Base-by-base conservation (phyloP, 2,888 invertebrate genomes). In the Cylloceria caligata region DNA sequence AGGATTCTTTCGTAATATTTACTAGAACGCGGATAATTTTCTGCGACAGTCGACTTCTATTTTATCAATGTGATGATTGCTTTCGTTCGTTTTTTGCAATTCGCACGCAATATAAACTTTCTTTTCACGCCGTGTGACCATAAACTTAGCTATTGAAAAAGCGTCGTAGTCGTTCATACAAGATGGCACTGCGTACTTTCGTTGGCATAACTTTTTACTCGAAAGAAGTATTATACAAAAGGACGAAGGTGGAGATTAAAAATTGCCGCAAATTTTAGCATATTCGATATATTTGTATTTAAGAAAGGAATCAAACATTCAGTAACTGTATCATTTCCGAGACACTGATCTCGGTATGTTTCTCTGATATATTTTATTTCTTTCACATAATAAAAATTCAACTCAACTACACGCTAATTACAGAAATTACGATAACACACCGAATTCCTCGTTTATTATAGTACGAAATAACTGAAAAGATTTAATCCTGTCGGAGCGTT, bases 261-360 rank as follows among this genome's bases (percentile, higher is more conserved):
- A 64, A n/a, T n/a, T 6, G 19, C n/a, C 0, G 3, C 30, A 55
- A 16, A 19, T 49, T 36, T 52, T 34, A 34, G 60, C 34, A 76
- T 67, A 60, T 60, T 42, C 21, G n/a, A 77, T 52, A 62, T 67
- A 47, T 77, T 34, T 76, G 34, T 76, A 81, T 81, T 81, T 52
- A 62, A 24, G 13, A 57, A 76, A 45, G 49, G 34, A 76, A 45
- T 62, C 16, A 19, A 72, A 68, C 72, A 68, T 52, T 16, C 21
- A 42, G 52, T 7, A 21, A 60, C 65, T 36, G 57, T 52, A 57
- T 42, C 27, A 9, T 45, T 45, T 49, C 36, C 27, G 11, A 30
- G 3, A 64, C 36, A 24, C 16, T 3, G 49, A 21, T 45, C 49
- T 67, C 42, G n/a, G 7, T 75, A 30, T 24, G 65, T 55, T 45